These are phyloP conservation scores for Hypercompe scribonia DNA, from an alignment of 2,888 invertebrate species.

Conservation along the genomic window DNA sequence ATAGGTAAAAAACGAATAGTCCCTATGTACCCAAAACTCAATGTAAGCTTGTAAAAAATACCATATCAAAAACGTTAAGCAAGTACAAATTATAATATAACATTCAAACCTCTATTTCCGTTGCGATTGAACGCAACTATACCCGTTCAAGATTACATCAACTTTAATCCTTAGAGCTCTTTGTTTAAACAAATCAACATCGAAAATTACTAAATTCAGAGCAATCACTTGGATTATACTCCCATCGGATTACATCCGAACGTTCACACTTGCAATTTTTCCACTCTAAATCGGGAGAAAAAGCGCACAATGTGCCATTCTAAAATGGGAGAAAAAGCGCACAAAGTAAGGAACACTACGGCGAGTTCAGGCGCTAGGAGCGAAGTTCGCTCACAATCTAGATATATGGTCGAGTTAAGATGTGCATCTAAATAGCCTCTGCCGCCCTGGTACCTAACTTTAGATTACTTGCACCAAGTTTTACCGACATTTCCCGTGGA, in stretches of 20 bases:
- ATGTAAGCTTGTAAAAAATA: background rate
- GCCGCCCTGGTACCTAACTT: slow-evolving; percentile 84
- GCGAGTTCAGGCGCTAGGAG: slow-evolving; percentile 55
- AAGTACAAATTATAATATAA: slow-evolving; percentile 26
- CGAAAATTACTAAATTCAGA: slow-evolving; percentile 52
- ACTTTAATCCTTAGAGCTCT: slow-evolving; percentile 45
- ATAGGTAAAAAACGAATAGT: background rate
- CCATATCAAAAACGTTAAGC: slow-evolving; percentile 2
- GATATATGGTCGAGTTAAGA: slow-evolving; percentile 86
- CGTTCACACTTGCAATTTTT: slow-evolving; percentile 68
- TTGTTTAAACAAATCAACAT: slow-evolving; percentile 66
- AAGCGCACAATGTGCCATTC: slow-evolving; percentile 49
- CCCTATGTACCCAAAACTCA: background rate
- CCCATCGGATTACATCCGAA: slow-evolving; percentile 65
- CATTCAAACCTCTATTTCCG: slow-evolving; percentile 22
- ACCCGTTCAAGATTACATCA: slow-evolving; percentile 39
- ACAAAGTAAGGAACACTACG: slow-evolving; percentile 36
- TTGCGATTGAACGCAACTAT: slow-evolving; percentile 26
- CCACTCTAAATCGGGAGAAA: slow-evolving; percentile 47
- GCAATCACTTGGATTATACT: slow-evolving; percentile 61
- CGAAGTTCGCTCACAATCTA: slow-evolving; percentile 80
- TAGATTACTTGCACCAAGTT: slow-evolving; percentile 86
- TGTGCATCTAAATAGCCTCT: slow-evolving; percentile 86
- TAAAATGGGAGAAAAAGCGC: slow-evolving; percentile 52
- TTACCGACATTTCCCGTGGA: slow-evolving; percentile 71